These are phyloP conservation scores for Podargus strigoides DNA, from an alignment of 2,797 vertebrate genomes.

Conservation along the genomic window DNA sequence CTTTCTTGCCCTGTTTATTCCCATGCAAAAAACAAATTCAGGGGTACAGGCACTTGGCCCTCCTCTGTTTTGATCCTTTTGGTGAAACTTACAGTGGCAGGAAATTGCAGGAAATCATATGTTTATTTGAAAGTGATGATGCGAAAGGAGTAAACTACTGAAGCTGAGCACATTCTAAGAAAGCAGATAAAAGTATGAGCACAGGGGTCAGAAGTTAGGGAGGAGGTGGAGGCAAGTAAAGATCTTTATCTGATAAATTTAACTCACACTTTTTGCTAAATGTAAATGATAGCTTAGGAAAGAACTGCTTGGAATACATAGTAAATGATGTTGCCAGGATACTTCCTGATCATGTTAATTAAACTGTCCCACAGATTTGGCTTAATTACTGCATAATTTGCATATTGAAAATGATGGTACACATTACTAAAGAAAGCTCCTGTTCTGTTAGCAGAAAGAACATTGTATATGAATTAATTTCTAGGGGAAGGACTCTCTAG, in stretches of 20 bases:
- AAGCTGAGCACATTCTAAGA: neutral
- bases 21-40: neutral
- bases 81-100: neutral
- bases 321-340: constrained; percentile 76
- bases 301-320: constrained; percentile 24
- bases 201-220: neutral
- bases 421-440: constrained; percentile 26
- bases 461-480: constrained; percentile 33
- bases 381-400: constrained; percentile 74
- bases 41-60: neutral
- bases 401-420: constrained; percentile 42
- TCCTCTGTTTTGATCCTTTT: neutral
- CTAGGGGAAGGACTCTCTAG: neutral
- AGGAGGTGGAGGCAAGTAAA: neutral
- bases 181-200: neutral
- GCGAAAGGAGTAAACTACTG: neutral
- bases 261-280: constrained; percentile 22
- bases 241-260: neutral
- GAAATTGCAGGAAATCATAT: rapidly evolving
- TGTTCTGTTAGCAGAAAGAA: constrained; percentile 18
- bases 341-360: constrained; percentile 76
- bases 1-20: neutral
- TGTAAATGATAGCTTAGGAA: constrained; percentile 34
- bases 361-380: constrained; percentile 72
- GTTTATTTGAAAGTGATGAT: neutral